Conservation (phyloP, 2,888 invertebrate genomes). For the Conus canariensis region DNA sequence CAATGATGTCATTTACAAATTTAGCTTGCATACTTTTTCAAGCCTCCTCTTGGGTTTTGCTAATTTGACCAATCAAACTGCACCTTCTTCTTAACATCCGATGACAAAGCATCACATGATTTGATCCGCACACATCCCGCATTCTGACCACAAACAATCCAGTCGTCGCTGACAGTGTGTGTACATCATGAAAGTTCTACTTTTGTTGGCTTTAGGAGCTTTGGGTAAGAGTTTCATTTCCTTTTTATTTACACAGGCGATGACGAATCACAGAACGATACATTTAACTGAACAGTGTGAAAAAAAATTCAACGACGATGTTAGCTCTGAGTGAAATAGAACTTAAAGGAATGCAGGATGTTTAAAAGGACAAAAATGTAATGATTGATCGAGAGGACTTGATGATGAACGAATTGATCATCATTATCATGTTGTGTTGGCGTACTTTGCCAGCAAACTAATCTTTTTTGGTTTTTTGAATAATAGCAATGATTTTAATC, state of each 20-base stretch:
- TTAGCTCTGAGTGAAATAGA: not conserved
- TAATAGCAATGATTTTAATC: too few species aligned
- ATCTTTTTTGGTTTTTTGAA: too few species aligned
- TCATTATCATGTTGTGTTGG: too few species aligned
- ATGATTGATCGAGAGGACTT: too few species aligned
- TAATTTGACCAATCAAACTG: constrained; percentile 15
- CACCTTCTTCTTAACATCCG: not conserved
- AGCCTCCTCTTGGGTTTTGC: not conserved
- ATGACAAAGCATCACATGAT: constrained; percentile 16
- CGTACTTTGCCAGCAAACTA: too few species aligned
- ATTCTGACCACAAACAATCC: too few species aligned
- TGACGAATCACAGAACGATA: not conserved
- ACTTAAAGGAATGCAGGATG: not conserved
- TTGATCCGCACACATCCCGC: not conserved
- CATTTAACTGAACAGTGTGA: not conserved
- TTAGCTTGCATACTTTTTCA: not conserved
- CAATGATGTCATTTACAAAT: not conserved
- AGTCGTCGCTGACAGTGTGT: too few species aligned
- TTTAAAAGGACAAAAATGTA: not conserved
- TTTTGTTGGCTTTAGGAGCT: not conserved
- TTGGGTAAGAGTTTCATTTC: not conserved
- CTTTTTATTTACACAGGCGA: not conserved
- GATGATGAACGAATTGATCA: too few species aligned
- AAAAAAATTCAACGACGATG: not conserved
- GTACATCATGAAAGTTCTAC: not conserved